Evolutionary conservation across 1,140 invertebrate genomes (phyloP).

Genomic region (Stegodyphus mimosarum): DNA sequence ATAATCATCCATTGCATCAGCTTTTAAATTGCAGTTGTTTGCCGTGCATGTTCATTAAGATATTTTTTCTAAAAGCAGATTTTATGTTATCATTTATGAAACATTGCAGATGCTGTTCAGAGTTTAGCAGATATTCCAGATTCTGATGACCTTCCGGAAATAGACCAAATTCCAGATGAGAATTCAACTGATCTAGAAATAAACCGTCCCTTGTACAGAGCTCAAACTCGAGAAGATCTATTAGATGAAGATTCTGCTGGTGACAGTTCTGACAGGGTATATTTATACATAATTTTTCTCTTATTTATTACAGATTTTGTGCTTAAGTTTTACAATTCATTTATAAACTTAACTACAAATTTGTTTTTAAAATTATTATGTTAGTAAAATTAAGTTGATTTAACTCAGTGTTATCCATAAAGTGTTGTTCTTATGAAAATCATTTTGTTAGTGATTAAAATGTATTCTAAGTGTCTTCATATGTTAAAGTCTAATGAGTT

Average conservation of each 20-base stretch:
- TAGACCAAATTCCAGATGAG: constrained; percentile 35
- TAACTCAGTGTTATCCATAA: too few species aligned
- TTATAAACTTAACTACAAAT: background rate
- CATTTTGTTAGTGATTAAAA: too few species aligned
- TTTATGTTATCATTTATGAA: too few species aligned
- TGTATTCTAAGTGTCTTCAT: too few species aligned
- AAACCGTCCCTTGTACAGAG: constrained; percentile 23
- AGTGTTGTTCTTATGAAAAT: too few species aligned
- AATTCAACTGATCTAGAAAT: constrained; percentile 14
- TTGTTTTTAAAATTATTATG: background rate
- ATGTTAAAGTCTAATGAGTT: too few species aligned
- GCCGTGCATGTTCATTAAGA: too few species aligned
- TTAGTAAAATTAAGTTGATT: too few species aligned
- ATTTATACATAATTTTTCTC: background rate
- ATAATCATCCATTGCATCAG: too few species aligned
- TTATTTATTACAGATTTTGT: background rate
- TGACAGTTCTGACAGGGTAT: constrained; percentile 24
- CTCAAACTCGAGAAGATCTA: constrained; percentile 49
- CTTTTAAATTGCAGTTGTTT: too few species aligned
- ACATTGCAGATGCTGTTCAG: constrained; percentile 53
- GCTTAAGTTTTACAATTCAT: background rate
- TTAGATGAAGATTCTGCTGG: constrained; percentile 47
- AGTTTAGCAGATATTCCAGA: constrained; percentile 56
- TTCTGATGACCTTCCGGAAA: constrained; percentile 55
- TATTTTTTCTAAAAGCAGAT: too few species aligned